Base-by-base conservation (phyloP, 2,797 vertebrate genomes). In the Apodemus agrarius region DNA sequence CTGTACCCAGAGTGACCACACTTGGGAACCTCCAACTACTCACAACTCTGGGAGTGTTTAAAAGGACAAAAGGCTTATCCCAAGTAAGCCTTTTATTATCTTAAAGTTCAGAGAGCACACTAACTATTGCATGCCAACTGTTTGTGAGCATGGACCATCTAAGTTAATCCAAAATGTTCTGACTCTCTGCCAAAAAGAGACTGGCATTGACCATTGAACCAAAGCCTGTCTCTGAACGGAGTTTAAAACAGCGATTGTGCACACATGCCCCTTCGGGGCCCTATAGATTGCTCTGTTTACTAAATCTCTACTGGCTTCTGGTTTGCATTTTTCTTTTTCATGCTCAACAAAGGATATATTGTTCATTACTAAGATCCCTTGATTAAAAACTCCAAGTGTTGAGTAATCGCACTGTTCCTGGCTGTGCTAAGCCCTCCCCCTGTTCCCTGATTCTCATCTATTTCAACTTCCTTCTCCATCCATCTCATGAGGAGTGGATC, bases 241-340 rank as follows among this genome's bases (percentile, higher is more conserved):
- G 22, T 69, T 86, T 69, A 17, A 78, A n/a, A 26, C 52, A 16
- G 2, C 43, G 52, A 12, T 0, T 59, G 46, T 13, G 10, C 37
- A 69, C 52, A 63, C 4, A 4, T 43, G 40, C 54, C 67, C 78
- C 67, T 87, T 57, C 21, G 19, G 57, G 34, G 7, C 69, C 82
- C 37, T 63, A 17, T 43, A 24, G 67, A 86, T 49, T 0, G 6
- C 85, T 93, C 76, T 86, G 40, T n/a, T 91, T 61, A 59, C 81
- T 78, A 85, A 93, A 94, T 95, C 82, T 95, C 88, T 34, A 21
- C 87, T 89, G 96, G 94, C 85, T 93, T 97, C 96, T 97, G 75
- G 24, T 97, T 91, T 94, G 69, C 10, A 49, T 91, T 92, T 95
- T 90, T 90, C 26, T 89, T 94, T 87, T 89, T 91, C 75, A 85